Conservation (phyloP, 2,888 invertebrate genomes). For the Dinocampus coccinellae region DNA sequence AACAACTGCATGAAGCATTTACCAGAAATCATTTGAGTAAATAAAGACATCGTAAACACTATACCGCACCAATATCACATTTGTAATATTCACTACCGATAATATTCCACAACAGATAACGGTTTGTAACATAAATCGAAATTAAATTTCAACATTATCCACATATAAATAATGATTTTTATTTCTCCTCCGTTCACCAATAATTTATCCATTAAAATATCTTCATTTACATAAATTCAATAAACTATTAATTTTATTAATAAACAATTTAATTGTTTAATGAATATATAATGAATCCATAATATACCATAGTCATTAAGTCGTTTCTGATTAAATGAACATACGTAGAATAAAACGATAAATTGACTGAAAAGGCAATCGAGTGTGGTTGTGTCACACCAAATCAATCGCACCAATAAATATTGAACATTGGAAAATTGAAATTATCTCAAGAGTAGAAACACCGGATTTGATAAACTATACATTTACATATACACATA, state of each 20-base stretch:
- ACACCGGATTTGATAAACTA: constrained; percentile 15
- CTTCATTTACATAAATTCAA: not conserved
- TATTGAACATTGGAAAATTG: constrained; percentile 6
- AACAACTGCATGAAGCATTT: constrained; percentile 2
- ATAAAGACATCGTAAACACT: not conserved
- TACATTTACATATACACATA: constrained; percentile 9
- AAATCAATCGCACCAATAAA: constrained; percentile 5
- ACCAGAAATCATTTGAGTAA: not conserved
- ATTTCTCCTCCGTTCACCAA: not conserved
- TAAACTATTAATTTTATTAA: not conserved
- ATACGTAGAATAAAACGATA: not conserved
- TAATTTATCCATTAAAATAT: too few species aligned
- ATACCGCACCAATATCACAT: not conserved
- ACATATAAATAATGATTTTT: not conserved
- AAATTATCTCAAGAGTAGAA: constrained; percentile 9
- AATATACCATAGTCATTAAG: too few species aligned
- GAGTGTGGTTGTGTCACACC: constrained; percentile 7
- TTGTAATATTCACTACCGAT: not conserved
- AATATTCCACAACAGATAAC: not conserved
- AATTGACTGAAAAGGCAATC: not conserved
- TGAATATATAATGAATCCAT: constrained; percentile 13
- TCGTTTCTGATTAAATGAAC: constrained; percentile 7
- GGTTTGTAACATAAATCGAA: not conserved
- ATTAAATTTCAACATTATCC: not conserved
- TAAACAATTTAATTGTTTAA: not conserved